Conservation (phyloP, 64 coral and sea anemone species). For the Montipora sp. region DNA sequence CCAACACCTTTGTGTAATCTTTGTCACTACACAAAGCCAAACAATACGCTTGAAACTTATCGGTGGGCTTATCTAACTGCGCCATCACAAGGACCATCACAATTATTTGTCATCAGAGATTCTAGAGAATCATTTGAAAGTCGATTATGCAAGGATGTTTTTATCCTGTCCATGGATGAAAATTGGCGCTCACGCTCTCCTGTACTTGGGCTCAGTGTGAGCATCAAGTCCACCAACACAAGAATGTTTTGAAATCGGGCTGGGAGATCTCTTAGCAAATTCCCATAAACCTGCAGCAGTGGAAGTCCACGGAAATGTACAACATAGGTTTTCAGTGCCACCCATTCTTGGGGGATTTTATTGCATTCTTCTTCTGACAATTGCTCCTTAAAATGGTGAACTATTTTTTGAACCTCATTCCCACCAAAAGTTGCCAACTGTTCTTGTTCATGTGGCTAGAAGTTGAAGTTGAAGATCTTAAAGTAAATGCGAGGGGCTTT, state of each 20-base stretch:
- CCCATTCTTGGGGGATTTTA: slow-evolving; percentile 52
- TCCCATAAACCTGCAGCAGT: slow-evolving; percentile 43
- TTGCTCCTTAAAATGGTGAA: slow-evolving; percentile 48
- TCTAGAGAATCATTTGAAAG: not conserved
- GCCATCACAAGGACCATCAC: not conserved
- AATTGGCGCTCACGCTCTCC: slow-evolving; percentile 1
- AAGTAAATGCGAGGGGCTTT: slow-evolving; percentile 25
- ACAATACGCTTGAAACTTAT: too few relatives aligned
- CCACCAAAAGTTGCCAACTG: slow-evolving; percentile 54
- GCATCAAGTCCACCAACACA: slow-evolving; percentile 57
- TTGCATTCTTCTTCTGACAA: slow-evolving; percentile 48
- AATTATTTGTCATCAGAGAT: not conserved
- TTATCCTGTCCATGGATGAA: not conserved
- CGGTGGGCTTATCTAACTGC: too few relatives aligned
- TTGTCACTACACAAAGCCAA: too few relatives aligned
- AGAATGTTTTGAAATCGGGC: slow-evolving; percentile 51
- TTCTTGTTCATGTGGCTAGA: slow-evolving; percentile 18
- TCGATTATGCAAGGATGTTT: not conserved
- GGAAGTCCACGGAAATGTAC: slow-evolving; percentile 28
- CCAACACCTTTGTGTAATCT: too few relatives aligned
- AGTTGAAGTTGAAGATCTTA: slow-evolving; percentile 6
- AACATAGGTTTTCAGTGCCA: slow-evolving; percentile 38
- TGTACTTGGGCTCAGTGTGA: slow-evolving; percentile 49
- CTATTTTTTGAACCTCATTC: slow-evolving; percentile 35
- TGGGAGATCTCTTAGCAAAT: slow-evolving; percentile 50